Evolutionary conservation across 2,113 vertebrate species (phyloP).

Genomic region (Quiscalus mexicanus): DNA sequence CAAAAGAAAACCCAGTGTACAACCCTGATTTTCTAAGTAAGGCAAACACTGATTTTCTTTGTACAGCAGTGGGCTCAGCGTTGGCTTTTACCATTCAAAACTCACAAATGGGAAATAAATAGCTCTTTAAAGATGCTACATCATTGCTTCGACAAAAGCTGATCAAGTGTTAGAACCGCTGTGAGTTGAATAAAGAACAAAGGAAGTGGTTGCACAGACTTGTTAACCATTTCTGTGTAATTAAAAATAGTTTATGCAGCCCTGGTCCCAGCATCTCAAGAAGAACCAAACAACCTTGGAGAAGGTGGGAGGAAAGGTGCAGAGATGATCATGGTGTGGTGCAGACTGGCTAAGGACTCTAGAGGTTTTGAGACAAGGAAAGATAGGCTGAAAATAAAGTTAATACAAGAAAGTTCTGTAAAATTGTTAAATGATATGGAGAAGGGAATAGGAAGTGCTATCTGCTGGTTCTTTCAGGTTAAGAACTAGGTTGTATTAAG

Average conservation of each 20-base stretch:
- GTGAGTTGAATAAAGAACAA: not conserved
- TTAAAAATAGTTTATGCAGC: not conserved
- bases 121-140: not conserved
- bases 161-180: not conserved
- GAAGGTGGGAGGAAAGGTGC: not conserved
- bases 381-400: not conserved
- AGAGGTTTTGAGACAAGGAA: not conserved
- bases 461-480: not conserved
- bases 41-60: not conserved
- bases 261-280: not conserved
- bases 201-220: not conserved
- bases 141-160: not conserved
- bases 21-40: not conserved
- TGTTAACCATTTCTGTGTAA: not conserved
- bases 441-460: not conserved
- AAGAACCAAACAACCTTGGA: not conserved
- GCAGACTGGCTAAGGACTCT: not conserved
- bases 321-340: not conserved
- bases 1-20: not conserved
- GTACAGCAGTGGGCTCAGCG: not conserved
- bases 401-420: not conserved
- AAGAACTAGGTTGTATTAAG: not conserved
- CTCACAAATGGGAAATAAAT: not conserved
- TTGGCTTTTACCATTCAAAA: not conserved
- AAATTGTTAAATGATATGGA: not conserved